Evolutionary conservation across 64 coral and sea anemone genomes (phyloP).

Genomic region (Montipora efflorescens): DNA sequence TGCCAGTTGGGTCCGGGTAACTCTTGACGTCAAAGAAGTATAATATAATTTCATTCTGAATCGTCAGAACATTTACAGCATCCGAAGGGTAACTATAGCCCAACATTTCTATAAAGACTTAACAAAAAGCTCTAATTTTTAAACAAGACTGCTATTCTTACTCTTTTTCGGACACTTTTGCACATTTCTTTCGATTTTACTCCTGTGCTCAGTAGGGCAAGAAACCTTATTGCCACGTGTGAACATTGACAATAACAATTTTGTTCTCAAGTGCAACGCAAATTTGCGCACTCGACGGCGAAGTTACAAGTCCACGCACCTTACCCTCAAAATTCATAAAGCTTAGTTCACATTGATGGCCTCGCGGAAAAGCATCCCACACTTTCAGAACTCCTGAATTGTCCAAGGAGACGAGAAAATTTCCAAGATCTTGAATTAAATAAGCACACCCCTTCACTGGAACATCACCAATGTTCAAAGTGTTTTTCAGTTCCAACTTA

Average conservation of each 20-base stretch:
- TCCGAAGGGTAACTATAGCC: no score
- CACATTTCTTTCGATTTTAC: no score
- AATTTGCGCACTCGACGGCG: conserved; percentile 30
- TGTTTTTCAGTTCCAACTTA: neutral
- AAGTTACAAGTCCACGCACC: conserved; percentile 58
- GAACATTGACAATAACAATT: conserved; percentile 54
- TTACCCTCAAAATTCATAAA: conserved; percentile 69
- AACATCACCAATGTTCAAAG: neutral
- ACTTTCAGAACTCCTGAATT: conserved; percentile 65
- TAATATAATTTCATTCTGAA: no score
- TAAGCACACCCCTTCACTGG: conserved; percentile 57
- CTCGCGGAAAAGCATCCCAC: conserved; percentile 19
- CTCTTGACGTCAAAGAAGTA: no score
- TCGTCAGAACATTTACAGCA: no score
- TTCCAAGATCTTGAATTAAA: conserved; percentile 34
- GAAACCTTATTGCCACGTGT: neutral
- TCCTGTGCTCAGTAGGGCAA: no score
- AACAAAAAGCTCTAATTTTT: no score
- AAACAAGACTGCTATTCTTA: no score
- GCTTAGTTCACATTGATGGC: neutral
- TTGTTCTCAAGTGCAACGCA: conserved; percentile 47
- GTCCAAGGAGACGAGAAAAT: conserved; percentile 20
- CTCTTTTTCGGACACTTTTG: no score
- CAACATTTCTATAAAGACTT: no score
- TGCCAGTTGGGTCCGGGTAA: no score